phyloP scores from a whole-genome alignment of 2,113 vertebrate species.

The Mastomys natalensis region DNA sequence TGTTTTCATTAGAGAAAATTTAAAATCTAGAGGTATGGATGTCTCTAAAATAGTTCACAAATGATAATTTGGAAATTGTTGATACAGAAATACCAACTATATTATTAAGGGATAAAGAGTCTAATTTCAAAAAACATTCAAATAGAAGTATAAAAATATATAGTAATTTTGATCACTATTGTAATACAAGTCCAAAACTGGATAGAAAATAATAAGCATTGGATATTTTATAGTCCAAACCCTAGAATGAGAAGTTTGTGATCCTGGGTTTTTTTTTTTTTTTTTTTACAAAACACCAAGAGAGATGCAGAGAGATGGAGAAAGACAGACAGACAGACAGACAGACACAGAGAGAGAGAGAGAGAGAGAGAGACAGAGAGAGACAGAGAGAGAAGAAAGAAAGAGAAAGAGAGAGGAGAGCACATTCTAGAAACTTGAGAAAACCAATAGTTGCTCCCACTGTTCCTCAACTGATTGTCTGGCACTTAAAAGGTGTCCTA shows the following conservation, averaged over 20 bases:
- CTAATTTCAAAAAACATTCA: background rate
- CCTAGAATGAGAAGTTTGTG: constrained; percentile 8
- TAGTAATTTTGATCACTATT: constrained; percentile 47
- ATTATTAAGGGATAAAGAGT: background rate
- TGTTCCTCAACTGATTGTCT: background rate
- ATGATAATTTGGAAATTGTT: background rate
- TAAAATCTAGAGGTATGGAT: constrained; percentile 37
- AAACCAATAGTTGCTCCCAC: background rate
- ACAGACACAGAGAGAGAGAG: too few species aligned
- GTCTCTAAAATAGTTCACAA: constrained; percentile 23
- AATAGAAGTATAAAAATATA: background rate
- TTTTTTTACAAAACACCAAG: background rate
- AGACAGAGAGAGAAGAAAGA: background rate
- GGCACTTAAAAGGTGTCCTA: background rate
- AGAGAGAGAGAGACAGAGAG: background rate
- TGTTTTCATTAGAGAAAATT: constrained; percentile 25
- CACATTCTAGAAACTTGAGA: constrained; percentile 6
- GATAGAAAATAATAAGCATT: background rate
- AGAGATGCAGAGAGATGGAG: rapidly evolving
- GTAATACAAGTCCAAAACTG: constrained; percentile 44
- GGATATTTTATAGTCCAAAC: background rate
- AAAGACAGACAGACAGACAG: too few species aligned
- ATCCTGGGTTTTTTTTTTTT: background rate
- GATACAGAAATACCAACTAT: constrained; percentile 1
- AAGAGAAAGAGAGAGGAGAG: background rate